phyloP scores from a whole-genome alignment of 2,797 vertebrate genomes.

The Poecilia picta region DNA sequence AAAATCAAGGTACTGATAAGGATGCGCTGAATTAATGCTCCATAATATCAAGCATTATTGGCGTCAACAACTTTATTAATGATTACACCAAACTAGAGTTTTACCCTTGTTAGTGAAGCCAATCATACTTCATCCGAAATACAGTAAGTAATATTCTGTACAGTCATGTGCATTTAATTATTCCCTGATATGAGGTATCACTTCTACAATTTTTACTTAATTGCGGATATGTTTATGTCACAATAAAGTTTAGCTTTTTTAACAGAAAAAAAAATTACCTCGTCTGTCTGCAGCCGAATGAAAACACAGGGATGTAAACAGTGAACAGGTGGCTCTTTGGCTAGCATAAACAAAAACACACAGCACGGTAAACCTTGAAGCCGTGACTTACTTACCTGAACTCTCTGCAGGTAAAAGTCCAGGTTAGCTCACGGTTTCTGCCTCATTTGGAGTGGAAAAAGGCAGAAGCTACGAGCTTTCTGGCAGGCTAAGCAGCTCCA shows the following conservation, averaged over 20 bases:
- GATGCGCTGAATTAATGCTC: background rate
- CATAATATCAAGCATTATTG: background rate
- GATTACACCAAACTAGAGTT: background rate
- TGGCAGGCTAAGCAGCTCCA: slow-evolving; percentile 66
- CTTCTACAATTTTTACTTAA: background rate
- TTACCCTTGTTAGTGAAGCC: background rate
- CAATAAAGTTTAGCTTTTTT: background rate
- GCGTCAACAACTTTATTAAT: background rate
- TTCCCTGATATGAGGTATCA: background rate
- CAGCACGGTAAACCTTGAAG: background rate
- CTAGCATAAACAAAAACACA: slow-evolving; percentile 21
- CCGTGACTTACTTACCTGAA: background rate
- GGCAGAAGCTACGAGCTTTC: slow-evolving; percentile 20
- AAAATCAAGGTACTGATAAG: background rate
- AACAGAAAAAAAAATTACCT: background rate
- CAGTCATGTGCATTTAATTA: background rate
- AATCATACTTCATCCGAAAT: background rate
- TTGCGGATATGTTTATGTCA: background rate
- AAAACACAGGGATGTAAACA: slow-evolving; percentile 67
- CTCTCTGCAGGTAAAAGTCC: background rate
- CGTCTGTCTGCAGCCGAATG: slow-evolving; percentile 21
- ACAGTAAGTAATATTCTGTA: background rate
- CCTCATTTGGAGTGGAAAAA: background rate
- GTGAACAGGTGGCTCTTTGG: slow-evolving; percentile 72
- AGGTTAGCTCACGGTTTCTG: background rate